Base-by-base conservation (phyloP, 2,888 invertebrate genomes). In the Octonoba sinensis region DNA sequence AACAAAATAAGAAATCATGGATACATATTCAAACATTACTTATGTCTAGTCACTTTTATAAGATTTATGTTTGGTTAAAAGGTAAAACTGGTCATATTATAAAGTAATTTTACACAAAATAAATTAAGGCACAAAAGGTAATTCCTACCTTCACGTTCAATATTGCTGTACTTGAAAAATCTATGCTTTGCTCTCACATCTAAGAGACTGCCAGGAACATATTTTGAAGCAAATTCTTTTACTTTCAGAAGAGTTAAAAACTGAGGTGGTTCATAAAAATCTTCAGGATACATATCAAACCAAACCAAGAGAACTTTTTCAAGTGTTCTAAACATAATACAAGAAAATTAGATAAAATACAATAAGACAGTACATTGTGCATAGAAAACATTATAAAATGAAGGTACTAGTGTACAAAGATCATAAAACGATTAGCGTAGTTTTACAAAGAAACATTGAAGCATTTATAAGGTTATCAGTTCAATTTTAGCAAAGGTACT, bases 271-370 rank as follows among this genome's bases (percentile, higher is more conserved):
- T 95, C 93, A 83, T 93, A 92, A 89, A 95, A 95, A 90, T 99
- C 99, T 89, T 98, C 97, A 56, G 97, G 96, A 89, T 97, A 99
- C 79, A 95, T 95, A 90, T 99, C 98, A 88, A 99, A 90, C 99
- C 99, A 99, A 60, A 84, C 84, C 20, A 83, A 64, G n/a, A 84
- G 67, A 27, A 75, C 83, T 51, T 83, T 75, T 51, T 74, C 75
- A 46, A 84, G 91, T 85, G 95, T 95, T 90, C 94, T 94, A 67
- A 15, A 85, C 82, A 77, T 20, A 57, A 57, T 2, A 18, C 11
- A 57, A 22, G 13, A 20, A 57, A 46, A 15, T 57, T 16, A 70
- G 3, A 22, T 18, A n/a, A 18, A 69, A 67, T 4, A 44, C 13
- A 64, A 1, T 15, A 3, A 64, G n/a, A 54, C 11, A 57, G 15